Base-by-base conservation (phyloP, 2,113 vertebrate species). In the Engraulis encrasicolus region DNA sequence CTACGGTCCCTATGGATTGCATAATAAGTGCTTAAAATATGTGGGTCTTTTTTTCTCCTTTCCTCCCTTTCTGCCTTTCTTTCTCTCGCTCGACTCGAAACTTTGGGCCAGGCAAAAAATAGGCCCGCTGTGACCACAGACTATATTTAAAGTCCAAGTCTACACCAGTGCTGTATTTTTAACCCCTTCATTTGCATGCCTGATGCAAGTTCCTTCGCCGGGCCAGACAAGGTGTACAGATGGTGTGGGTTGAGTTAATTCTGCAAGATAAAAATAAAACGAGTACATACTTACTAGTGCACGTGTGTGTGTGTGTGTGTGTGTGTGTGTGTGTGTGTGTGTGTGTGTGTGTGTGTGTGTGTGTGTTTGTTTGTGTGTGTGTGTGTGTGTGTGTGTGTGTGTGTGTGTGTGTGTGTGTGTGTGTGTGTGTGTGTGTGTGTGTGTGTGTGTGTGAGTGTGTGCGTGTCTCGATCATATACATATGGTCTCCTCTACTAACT, bases 151-250 rank as follows among this genome's bases (percentile, higher is more conserved):
- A 48, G 19, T 2, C 9, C 20, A n/a, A 20, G 52, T 79, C 49
- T 83, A 14, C 66, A 74, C 66, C 23, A 74, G 37, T 40, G 58
- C n/a, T 6, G 19, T 78, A 78, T 82, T 50, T 84, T 84, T 79
- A 79, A 81, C 38, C 66, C 66, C 14, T 0, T 77, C 54, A 78
- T 86, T 86, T 83, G 79, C 85, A 80, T 83, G 54, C 78, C 36
- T 86, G 66, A 81, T 80, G 20, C 31, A 79, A 81, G 74, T 74
- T 74, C 66, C 66, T 74, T 74, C 14, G n/a, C 18, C 31, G 66
- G 31, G 11, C 12, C 12, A 74, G 66, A 74, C 14, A 34, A 34
- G 66, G 11, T 45, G 40, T 45, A 45, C 40, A 45, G 40, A 9
- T 14, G 11, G 23, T 27, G 17, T 36, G 66, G 9, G 4, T n/a